Evolutionary conservation across 2,113 vertebrate genomes (phyloP).

Genomic region (Ivindomyrus marchei): DNA sequence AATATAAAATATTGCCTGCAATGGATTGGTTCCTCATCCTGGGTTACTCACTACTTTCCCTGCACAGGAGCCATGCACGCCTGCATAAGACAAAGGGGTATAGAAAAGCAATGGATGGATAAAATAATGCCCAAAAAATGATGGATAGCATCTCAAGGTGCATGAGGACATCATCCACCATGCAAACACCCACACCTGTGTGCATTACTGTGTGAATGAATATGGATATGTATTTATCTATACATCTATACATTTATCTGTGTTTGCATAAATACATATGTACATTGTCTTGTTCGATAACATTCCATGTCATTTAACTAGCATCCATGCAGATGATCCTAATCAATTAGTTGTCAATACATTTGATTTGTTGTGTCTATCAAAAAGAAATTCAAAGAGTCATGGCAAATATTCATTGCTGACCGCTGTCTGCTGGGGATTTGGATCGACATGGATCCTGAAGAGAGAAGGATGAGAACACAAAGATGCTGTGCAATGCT

Average conservation of each 20-base stretch:
- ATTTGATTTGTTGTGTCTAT: neutral
- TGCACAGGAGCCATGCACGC: too few species aligned
- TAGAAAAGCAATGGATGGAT: too few species aligned
- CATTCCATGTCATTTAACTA: neutral
- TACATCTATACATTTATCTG: neutral
- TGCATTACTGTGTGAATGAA: neutral
- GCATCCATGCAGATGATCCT: neutral
- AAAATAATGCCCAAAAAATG: too few species aligned
- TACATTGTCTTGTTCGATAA: neutral
- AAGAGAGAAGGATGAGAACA: neutral
- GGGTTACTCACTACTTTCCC: neutral
- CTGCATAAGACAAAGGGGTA: neutral
- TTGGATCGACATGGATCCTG: neutral
- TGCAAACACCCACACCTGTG: neutral
- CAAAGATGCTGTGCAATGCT: neutral
- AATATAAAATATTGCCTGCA: neutral
- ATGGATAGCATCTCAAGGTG: neutral
- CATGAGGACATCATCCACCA: neutral
- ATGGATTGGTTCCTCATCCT: neutral
- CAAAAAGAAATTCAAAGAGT: neutral
- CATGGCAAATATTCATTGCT: conserved; percentile 3
- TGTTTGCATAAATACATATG: conserved; percentile 5
- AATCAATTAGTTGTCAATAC: neutral
- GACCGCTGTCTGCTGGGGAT: neutral
- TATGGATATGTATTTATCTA: neutral